Percentiles rank a stretch among this genome's conserved stretches.
phyloP scores from a whole-genome alignment of 2,888 invertebrate genomes.

The Plutella xylostella region DNA sequence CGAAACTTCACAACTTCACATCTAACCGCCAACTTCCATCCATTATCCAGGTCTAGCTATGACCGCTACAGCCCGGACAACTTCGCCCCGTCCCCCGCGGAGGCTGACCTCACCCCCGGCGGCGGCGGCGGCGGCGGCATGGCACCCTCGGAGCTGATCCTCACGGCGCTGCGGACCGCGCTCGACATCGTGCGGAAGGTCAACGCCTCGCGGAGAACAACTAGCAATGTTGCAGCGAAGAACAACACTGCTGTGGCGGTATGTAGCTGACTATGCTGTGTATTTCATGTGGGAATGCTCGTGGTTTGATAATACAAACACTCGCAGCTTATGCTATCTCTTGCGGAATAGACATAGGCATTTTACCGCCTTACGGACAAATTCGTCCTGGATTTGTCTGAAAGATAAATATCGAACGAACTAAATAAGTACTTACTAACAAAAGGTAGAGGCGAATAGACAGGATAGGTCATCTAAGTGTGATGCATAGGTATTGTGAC shows the following conservation, averaged over 20 bases:
- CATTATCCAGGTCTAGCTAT: slow-evolving; percentile 26
- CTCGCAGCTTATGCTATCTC: no score
- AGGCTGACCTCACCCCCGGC: slow-evolving; percentile 16
- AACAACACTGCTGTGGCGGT: slow-evolving; percentile 4
- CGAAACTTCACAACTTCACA: no score
- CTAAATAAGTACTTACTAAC: no score
- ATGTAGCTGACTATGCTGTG: neutral
- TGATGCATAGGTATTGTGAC: no score
- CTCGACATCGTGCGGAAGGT: slow-evolving; percentile 55
- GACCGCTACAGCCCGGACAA: slow-evolving; percentile 27
- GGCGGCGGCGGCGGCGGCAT: slow-evolving; percentile 27
- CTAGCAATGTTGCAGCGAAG: neutral
- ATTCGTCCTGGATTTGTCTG: no score
- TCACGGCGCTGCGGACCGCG: slow-evolving; percentile 52
- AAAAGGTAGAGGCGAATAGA: no score
- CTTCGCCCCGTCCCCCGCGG: slow-evolving; percentile 16
- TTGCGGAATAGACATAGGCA: no score
- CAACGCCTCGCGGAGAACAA: slow-evolving; percentile 23
- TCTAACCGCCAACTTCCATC: no score
- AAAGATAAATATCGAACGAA: no score
- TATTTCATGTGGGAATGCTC: neutral
- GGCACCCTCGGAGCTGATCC: slow-evolving; percentile 49
- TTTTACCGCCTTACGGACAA: no score
- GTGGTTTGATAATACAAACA: no score
- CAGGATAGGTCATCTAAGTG: no score